Evolutionary conservation across 2,797 vertebrate genomes (phyloP), one percentile per base, ranked within the genome.

Genomic region (Gymnocypris eckloni): DNA sequence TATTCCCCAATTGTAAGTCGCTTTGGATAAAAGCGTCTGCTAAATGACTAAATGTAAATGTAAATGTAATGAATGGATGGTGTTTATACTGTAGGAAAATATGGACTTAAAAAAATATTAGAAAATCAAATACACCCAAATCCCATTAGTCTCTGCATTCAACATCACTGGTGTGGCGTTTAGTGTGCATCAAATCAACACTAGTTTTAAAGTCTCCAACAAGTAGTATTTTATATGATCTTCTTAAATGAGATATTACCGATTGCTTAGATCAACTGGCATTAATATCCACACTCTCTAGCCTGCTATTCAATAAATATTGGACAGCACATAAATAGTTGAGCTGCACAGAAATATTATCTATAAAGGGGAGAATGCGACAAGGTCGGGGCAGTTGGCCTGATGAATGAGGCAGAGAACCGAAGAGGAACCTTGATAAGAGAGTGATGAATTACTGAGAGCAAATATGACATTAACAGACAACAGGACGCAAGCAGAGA

Each of bases 361-460:
- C 78, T 64, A 86, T 25, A 39, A 80, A 52, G 37, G 28, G 45
- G 59, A 56, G 77, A 33, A 79, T 41, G 25, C 16, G 25, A 77
- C 45, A 54, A 83, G 81, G 69, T 87, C 82, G 33, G 48, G 70
- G 7, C 56, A 1, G 43, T 4, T 72, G 48, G 43, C 25, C 18
- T 61, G 86, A 78, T 41, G 13, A 64, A 76, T 69, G 71, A 64
- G 48, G n/a, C 13, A 2, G 22, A 59, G 56, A 41, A 45, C 54
- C 33, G 83, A 88, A 84, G 33, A 41, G 39, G 33, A 56, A 39
- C 41, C 52, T 41, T 85, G 89, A 89, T 86, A 87, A 77, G 69
- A 18, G 22, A n/a, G 43, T 77, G 69, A 88, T 73, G 28, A 79
- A 81, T 83, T 75, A 71, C 5, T 20, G 15, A 64, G 37, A 13